These are phyloP conservation scores for Lasioglossum calceatum DNA, from an alignment of 2,888 invertebrate species.

Conservation along the genomic window DNA sequence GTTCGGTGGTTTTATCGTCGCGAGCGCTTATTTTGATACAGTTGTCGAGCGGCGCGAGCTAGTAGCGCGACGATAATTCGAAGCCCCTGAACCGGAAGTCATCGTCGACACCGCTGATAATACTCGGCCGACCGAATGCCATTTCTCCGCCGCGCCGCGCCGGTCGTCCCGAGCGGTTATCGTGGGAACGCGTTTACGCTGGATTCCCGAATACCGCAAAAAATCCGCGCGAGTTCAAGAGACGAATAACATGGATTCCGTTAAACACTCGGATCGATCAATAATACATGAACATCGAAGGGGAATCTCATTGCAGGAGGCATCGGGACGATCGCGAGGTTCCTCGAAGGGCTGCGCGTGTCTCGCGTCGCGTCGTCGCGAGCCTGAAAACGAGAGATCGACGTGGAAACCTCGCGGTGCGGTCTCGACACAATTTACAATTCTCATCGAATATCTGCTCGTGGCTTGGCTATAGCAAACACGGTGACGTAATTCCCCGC, in stretches of 20 bases:
- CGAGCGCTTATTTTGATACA: background rate
- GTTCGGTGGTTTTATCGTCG: background rate
- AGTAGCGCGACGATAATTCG: background rate
- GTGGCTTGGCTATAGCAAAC: background rate
- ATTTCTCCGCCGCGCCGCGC: conserved; percentile 2
- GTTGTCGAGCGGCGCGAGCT: background rate
- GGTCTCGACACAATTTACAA: conserved; percentile 7
- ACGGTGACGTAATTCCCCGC: background rate
- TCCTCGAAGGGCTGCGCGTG: conserved; percentile 18
- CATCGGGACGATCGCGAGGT: conserved; percentile 20
- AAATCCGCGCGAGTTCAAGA: conserved; percentile 21
- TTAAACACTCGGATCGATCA: conserved; percentile 30
- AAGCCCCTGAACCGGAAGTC: conserved; percentile 23
- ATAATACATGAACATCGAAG: conserved; percentile 52
- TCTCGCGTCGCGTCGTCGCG: conserved; percentile 34
- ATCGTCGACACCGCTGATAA: conserved; percentile 2
- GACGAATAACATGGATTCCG: conserved; percentile 20
- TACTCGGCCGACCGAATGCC: conserved; percentile 13
- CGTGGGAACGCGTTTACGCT: conserved; percentile 45
- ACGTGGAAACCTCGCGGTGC: conserved; percentile 4
- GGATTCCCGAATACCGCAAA: conserved; percentile 26
- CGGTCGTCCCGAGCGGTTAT: conserved; percentile 10
- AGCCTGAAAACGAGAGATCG: conserved; percentile 27
- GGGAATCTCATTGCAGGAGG: conserved; percentile 39
- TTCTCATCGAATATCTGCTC: background rate